Percentiles rank a stretch among this genome's conserved stretches.
phyloP scores from a whole-genome alignment of 1,140 invertebrate genomes.

The Meloidogyne chitwoodi region DNA sequence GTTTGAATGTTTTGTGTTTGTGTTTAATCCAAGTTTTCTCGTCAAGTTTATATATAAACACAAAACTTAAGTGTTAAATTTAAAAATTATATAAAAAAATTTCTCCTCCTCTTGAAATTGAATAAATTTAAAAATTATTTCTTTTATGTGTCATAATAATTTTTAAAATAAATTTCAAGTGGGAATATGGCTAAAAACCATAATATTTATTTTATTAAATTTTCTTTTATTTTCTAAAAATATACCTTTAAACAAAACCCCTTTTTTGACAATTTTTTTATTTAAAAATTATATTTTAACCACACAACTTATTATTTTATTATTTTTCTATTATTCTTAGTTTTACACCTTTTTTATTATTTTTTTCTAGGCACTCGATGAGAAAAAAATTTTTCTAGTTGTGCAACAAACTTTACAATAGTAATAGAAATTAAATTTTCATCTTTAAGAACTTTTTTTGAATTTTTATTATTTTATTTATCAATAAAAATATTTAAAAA shows the following conservation, averaged over 20 bases:
- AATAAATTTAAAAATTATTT: background rate
- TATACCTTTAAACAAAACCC: background rate
- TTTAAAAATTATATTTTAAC: background rate
- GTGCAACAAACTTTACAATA: no score
- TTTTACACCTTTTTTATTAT: no score
- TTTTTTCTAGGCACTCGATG: no score
- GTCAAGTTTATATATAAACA: background rate
- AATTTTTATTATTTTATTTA: no score
- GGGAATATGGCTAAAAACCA: background rate
- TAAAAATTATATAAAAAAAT: no score
- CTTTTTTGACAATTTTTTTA: background rate
- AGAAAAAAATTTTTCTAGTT: no score
- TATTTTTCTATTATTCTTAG: no score
- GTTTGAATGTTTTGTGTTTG: background rate
- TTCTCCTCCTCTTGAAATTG: no score
- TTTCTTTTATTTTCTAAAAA: background rate
- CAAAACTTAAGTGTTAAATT: background rate
- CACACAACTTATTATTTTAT: background rate
- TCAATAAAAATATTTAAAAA: no score
- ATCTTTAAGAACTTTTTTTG: no score
- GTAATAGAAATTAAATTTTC: no score
- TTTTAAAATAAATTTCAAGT: background rate
- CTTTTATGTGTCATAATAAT: background rate
- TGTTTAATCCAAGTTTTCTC: background rate
- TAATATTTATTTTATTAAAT: background rate